Percentiles rank a stretch among this genome's conserved stretches.
phyloP scores from a whole-genome alignment of 2,797 vertebrate genomes.

The Spheniscus humboldti region DNA sequence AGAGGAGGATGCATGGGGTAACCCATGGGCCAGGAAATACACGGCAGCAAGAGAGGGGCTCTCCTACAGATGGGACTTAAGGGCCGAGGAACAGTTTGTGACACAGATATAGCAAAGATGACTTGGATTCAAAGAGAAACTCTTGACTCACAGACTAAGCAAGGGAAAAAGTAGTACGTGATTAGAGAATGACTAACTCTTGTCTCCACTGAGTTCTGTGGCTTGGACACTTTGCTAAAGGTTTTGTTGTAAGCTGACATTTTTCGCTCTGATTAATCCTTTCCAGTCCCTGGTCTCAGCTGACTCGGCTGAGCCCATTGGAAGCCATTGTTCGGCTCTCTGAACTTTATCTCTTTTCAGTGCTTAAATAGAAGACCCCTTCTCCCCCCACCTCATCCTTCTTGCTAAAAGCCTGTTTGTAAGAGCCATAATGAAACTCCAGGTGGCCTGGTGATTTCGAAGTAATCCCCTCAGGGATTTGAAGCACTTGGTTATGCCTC shows the following conservation, averaged over 20 bases:
- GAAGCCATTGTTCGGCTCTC: slow-evolving; percentile 31
- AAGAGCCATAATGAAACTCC: slow-evolving; percentile 66
- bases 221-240: slow-evolving; percentile 39
- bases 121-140: neutral
- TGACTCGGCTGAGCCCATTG: slow-evolving; percentile 50
- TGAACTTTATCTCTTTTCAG: slow-evolving; percentile 58
- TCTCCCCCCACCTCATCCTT: slow-evolving; percentile 55
- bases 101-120: neutral
- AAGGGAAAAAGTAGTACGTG: slow-evolving; percentile 5
- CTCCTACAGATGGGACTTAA: neutral
- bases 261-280: slow-evolving; percentile 68
- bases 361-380: slow-evolving; percentile 37
- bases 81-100: neutral
- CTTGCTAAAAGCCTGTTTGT: slow-evolving; percentile 65
- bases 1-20: neutral
- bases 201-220: slow-evolving; percentile 11
- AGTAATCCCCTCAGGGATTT: slow-evolving; percentile 64
- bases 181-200: slow-evolving; percentile 14
- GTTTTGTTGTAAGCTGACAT: slow-evolving; percentile 48
- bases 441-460: slow-evolving; percentile 58
- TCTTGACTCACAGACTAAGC: neutral
- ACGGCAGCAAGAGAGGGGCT: neutral
- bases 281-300: slow-evolving; percentile 47
- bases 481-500: slow-evolving; percentile 58
- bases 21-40: neutral